phyloP scores from a whole-genome alignment of 1,140 invertebrate species.

The Nomia melanderi region DNA sequence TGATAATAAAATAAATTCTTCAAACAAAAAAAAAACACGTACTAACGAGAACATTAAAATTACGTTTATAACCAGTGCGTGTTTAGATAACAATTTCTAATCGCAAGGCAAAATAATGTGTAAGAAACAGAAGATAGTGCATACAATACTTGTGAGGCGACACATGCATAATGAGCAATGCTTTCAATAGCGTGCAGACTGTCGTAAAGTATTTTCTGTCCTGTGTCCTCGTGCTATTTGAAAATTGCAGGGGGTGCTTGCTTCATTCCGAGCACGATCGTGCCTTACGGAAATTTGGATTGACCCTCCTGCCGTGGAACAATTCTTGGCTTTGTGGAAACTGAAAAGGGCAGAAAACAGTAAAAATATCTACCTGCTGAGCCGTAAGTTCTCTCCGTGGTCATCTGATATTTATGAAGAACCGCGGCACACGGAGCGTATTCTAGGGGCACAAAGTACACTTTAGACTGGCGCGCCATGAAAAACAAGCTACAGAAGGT shows the following conservation, averaged over 20 bases:
- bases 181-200: neutral
- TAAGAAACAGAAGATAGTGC: too few relatives aligned
- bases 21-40: too few relatives aligned
- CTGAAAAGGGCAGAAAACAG: slow-evolving; percentile 9
- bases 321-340: slow-evolving; percentile 34
- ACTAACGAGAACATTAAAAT: too few relatives aligned
- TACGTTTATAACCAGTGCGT: too few relatives aligned
- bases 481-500: neutral
- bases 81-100: too few relatives aligned
- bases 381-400: slow-evolving; percentile 43
- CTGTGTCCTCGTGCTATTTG: neutral
- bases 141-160: neutral
- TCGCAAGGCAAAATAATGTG: too few relatives aligned
- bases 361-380: slow-evolving; percentile 54
- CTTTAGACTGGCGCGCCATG: neutral
- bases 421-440: slow-evolving; percentile 47
- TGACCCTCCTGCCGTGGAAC: slow-evolving; percentile 10
- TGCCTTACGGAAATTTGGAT: slow-evolving; percentile 44
- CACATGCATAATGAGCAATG: neutral
- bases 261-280: slow-evolving; percentile 29
- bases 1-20: too few relatives aligned
- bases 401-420: slow-evolving; percentile 66
- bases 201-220: neutral
- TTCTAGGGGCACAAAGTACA: slow-evolving; percentile 27
- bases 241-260: slow-evolving; percentile 9